Percentiles rank a stretch among this genome's conserved stretches.
These are phyloP conservation scores for Pachypsylla venusta DNA, from an alignment of 1,140 invertebrate species.

Conservation along the genomic window DNA sequence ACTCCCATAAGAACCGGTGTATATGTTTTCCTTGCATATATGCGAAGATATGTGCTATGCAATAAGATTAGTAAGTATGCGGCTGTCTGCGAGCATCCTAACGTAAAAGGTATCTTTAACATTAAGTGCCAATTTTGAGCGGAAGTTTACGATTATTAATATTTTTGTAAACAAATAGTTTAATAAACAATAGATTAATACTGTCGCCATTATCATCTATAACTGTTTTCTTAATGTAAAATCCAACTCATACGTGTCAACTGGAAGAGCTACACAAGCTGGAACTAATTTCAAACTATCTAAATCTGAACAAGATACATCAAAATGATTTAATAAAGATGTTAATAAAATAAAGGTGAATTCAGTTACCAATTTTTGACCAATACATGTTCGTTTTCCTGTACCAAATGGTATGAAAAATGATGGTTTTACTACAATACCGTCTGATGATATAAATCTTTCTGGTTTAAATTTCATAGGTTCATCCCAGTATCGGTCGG, in stretches of 20 bases:
- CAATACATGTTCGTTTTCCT: slow-evolving; percentile 71
- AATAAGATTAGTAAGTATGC: too few relatives aligned
- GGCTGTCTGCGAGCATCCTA: too few relatives aligned
- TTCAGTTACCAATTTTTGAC: slow-evolving; percentile 61
- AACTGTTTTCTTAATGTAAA: slow-evolving; percentile 31
- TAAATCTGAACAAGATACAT: slow-evolving; percentile 40
- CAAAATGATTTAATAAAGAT: slow-evolving; percentile 55
- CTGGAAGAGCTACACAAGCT: slow-evolving; percentile 51
- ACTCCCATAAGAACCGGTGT: too few relatives aligned
- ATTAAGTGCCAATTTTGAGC: too few relatives aligned
- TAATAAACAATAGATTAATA: too few relatives aligned
- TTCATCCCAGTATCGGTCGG: slow-evolving; percentile 50
- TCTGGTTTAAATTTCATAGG: slow-evolving; percentile 53
- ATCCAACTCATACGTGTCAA: slow-evolving; percentile 43
- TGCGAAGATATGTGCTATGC: too few relatives aligned
- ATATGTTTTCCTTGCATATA: too few relatives aligned
- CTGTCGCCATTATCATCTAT: too few relatives aligned
- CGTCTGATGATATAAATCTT: slow-evolving; percentile 46
- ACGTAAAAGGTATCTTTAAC: too few relatives aligned
- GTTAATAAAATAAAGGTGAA: slow-evolving; percentile 55
- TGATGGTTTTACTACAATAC: slow-evolving; percentile 33
- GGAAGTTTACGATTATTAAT: too few relatives aligned
- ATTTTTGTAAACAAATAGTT: too few relatives aligned
- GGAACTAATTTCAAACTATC: slow-evolving; percentile 39
- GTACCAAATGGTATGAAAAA: slow-evolving; percentile 75